These are phyloP conservation scores for Psix sp. DNA, from an alignment of 1,140 invertebrate species.

Conservation along the genomic window DNA sequence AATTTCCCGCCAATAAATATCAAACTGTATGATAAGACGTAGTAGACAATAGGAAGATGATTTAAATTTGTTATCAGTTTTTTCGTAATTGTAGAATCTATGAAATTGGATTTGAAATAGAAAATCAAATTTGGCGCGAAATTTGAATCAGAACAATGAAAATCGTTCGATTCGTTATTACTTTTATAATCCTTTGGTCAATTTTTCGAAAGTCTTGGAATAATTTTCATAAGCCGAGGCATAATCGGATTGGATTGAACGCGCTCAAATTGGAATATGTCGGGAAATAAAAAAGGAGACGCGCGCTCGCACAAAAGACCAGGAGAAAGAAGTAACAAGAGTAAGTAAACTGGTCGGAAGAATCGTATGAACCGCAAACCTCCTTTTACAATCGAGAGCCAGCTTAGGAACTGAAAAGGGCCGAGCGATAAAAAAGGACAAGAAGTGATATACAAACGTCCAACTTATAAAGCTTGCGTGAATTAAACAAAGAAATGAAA, in stretches of 20 bases:
- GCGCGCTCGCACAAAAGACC: constrained; percentile 32
- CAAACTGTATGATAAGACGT: no score
- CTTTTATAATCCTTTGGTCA: background rate
- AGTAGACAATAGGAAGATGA: no score
- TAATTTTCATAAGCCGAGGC: constrained; percentile 32
- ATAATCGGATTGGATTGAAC: constrained; percentile 45
- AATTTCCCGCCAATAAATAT: no score
- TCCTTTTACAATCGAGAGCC: constrained; percentile 47
- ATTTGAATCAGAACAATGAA: background rate
- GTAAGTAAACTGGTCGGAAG: constrained; percentile 57
- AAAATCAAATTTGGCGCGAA: no score
- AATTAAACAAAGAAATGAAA: background rate
- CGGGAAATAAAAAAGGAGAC: constrained; percentile 39
- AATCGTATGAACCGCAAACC: constrained; percentile 58
- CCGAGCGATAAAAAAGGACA: constrained; percentile 41
- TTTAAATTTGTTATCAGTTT: no score
- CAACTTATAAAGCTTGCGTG: constrained; percentile 27
- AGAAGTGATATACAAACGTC: constrained; percentile 38
- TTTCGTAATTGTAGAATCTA: no score
- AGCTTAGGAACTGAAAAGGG: constrained; percentile 45
- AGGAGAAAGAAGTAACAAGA: constrained; percentile 48
- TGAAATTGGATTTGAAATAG: no score
- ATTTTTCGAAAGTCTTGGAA: constrained; percentile 30
- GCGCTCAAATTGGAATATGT: constrained; percentile 51
- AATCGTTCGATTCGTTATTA: background rate